These are phyloP conservation scores for Rhorus exstirpatorius DNA, from an alignment of 2,888 invertebrate genomes.

Conservation along the genomic window DNA sequence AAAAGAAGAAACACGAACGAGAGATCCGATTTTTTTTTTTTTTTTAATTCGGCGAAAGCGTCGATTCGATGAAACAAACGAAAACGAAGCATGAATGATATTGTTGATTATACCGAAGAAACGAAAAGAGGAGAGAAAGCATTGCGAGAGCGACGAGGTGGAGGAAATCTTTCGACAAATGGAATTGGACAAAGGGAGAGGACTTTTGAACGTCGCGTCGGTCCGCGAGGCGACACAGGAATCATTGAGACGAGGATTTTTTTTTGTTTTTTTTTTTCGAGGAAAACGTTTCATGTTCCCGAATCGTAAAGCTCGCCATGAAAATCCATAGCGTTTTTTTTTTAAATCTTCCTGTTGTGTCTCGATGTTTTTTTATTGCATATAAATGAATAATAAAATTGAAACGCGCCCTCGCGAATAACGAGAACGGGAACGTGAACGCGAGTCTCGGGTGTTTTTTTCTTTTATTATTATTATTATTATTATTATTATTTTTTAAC, in stretches of 20 bases:
- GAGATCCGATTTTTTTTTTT: slow-evolving; percentile 51
- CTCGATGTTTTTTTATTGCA: slow-evolving; percentile 60
- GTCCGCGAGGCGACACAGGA: slow-evolving; percentile 11
- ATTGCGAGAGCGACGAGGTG: slow-evolving; percentile 39
- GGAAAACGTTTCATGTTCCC: slow-evolving; percentile 31
- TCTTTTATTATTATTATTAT: slow-evolving; percentile 12
- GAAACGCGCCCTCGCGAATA: slow-evolving; percentile 46
- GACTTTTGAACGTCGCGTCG: slow-evolving; percentile 27
- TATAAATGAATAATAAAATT: slow-evolving; percentile 38
- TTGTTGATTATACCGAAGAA: slow-evolving; percentile 66
- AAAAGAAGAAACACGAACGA: slow-evolving; percentile 53
- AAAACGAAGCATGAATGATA: slow-evolving; percentile 58
- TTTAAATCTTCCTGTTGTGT: slow-evolving; percentile 62
- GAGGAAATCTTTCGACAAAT: slow-evolving; percentile 61
- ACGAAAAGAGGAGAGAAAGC: slow-evolving; percentile 49
- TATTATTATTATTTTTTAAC: slow-evolving; percentile 26
- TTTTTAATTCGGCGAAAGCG: slow-evolving; percentile 39
- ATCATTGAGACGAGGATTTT: slow-evolving; percentile 35
- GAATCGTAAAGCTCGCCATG: slow-evolving; percentile 43
- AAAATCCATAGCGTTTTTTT: slow-evolving; percentile 41
- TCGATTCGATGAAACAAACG: slow-evolving; percentile 28
- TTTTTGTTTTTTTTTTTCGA: background rate
- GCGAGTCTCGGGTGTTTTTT: slow-evolving; percentile 33
- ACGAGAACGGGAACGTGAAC: slow-evolving; percentile 37
- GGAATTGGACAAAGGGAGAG: slow-evolving; percentile 4